Base-by-base conservation (phyloP, 2,888 invertebrate species). In the Euzophera pinguis region DNA sequence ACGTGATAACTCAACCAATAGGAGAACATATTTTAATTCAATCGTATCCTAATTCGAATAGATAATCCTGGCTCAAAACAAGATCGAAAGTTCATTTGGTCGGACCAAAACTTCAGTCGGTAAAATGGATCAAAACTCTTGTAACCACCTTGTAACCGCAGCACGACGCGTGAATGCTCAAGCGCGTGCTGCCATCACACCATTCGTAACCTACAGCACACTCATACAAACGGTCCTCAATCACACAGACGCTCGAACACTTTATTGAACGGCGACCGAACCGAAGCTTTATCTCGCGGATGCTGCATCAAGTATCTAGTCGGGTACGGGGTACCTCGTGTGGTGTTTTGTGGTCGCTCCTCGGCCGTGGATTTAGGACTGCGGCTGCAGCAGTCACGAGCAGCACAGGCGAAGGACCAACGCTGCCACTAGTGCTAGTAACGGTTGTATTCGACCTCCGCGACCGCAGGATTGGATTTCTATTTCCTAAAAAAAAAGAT, bases 381-480 rank as follows among this genome's bases (percentile, higher is more conserved):
- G 52, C 35, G 38, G 41, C 41, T 59, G 62, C 54, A 58, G 71
- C 73, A 89, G 86, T 89, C 89, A 90, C 89, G 89, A 83, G 68
- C 70, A 65, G 52, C 63, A 64, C 34, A 71, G 61, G 53, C 74
- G 75, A 56, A 80, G 64, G 52, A 74, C 61, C 54, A 81, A 64
- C 57, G 72, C 69, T 45, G 67, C 60, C 50, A 77, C 51, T 37
- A 80, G 60, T 14, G 72, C 77, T 59, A 70, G 60, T 27, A 77
- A 50, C 5, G 86, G 77, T 42, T 64, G 62, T 39, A 67, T 57
- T 38, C 76, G 76, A 0, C 66, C 76, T 10, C 84, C 86, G 61
- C 92, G 91, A 2, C 93, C 93, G 71, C 93, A 93, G 27, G 93
- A 91, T 62, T 89, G 91, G 62, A 93, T 93, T 75, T 93, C 93